These are phyloP conservation scores for Lytechinus pictus DNA, from an alignment of 35 echinoderm and acorn worm species.

Conservation along the genomic window DNA sequence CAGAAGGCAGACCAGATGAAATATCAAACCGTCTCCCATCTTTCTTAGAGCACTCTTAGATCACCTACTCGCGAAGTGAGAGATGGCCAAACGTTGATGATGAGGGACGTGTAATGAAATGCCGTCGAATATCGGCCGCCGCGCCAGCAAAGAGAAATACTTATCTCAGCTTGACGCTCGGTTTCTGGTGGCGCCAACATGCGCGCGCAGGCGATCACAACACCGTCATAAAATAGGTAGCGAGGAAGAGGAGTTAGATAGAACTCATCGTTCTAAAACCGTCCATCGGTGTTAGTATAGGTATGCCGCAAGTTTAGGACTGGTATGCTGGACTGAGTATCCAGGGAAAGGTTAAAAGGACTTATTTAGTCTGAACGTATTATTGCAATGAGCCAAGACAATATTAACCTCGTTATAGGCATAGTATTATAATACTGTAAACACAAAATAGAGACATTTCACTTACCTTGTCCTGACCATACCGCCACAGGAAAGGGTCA, in stretches of 20 bases:
- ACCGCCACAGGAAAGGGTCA: too few species aligned
- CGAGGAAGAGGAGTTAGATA: not conserved
- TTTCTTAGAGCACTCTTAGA: not conserved
- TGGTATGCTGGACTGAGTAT: not conserved
- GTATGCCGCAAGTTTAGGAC: not conserved
- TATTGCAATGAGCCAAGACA: too few species aligned
- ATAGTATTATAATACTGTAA: too few species aligned
- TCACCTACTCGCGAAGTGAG: not conserved
- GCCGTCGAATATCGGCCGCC: not conserved
- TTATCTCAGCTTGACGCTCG: not conserved
- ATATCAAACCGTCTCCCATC: conserved; percentile 2
- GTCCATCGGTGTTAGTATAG: not conserved
- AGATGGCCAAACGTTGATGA: not conserved
- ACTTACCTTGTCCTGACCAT: too few species aligned
- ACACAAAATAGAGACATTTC: too few species aligned
- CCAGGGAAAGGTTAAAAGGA: not conserved
- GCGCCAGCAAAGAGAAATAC: not conserved
- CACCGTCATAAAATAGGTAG: not conserved
- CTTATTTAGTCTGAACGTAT: not conserved
- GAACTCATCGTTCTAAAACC: not conserved
- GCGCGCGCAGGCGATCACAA: not conserved
- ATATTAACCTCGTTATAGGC: too few species aligned
- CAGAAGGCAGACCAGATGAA: conserved; percentile 29
- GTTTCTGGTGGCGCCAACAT: not conserved
- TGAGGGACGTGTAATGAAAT: not conserved